A percentile compares a stretch with the other conserved stretches of the same genome.
Evolutionary conservation across 2,797 vertebrate species (phyloP).

Genomic region (Ciconia nigra): DNA sequence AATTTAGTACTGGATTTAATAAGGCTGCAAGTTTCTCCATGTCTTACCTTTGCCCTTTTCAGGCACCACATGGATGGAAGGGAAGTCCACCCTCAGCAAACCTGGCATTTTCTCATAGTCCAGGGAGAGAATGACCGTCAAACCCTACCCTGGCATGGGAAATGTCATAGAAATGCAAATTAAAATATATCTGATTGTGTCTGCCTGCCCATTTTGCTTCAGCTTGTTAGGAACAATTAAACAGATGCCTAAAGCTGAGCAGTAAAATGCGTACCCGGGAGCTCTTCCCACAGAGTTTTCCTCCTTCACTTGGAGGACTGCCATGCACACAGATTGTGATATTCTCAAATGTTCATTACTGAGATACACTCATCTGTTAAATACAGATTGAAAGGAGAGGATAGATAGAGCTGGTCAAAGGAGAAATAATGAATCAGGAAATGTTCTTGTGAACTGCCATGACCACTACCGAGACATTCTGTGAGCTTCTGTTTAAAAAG

Average conservation of each 20-base stretch:
- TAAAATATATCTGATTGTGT: background rate
- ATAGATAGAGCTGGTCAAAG: background rate
- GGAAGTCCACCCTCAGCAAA: background rate
- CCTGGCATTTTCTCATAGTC: background rate
- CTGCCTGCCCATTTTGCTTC: constrained; percentile 25
- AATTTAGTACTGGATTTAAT: background rate
- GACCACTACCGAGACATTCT: background rate
- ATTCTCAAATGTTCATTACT: constrained; percentile 3
- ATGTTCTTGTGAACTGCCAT: background rate
- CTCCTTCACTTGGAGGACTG: constrained; percentile 8
- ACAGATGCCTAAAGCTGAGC: constrained; percentile 39
- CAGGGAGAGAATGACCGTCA: background rate
- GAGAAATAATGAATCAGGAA: background rate
- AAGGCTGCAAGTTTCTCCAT: background rate
- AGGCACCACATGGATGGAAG: background rate
- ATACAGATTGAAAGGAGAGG: background rate
- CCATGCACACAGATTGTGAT: background rate
- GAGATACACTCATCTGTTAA: constrained; percentile 26
- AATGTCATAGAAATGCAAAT: background rate
- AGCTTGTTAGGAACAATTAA: constrained; percentile 45
- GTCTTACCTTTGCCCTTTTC: background rate
- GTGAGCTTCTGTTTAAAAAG: background rate
- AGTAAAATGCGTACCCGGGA: constrained; percentile 18
- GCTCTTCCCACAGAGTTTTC: constrained; percentile 1
- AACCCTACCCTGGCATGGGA: background rate